Conservation (phyloP, 2,888 invertebrate species). For the Drosophila rubida region DNA sequence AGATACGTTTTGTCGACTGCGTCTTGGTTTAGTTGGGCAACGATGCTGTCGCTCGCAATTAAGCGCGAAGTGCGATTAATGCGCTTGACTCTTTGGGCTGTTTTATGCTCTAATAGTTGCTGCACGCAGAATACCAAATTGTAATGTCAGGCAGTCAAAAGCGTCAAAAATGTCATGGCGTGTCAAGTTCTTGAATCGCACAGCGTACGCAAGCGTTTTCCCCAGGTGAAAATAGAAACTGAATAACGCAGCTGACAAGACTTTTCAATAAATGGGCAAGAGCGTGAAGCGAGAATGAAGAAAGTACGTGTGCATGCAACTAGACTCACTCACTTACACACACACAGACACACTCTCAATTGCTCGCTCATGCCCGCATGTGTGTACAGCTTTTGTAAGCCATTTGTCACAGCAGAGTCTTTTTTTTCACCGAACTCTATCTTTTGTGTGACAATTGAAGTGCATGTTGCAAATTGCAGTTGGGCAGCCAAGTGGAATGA, state of each 20-base stretch:
- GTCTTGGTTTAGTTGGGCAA: slow-evolving; percentile 24
- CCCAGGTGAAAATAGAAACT: slow-evolving; percentile 37
- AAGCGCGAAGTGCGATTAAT: slow-evolving; percentile 40
- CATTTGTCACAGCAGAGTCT: slow-evolving; percentile 49
- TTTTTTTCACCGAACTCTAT: slow-evolving; percentile 7
- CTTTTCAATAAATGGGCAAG: slow-evolving; percentile 64
- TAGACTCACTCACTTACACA: background rate
- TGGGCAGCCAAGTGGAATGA: slow-evolving; percentile 53
- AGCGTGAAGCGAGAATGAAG: slow-evolving; percentile 73
- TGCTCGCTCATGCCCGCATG: slow-evolving; percentile 8
- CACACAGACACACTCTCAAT: background rate
- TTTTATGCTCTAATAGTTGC: slow-evolving; percentile 70
- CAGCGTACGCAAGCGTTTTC: slow-evolving; percentile 17
- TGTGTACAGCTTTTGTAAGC: background rate
- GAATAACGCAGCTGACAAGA: slow-evolving; percentile 22
- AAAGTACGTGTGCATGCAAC: slow-evolving; percentile 44
- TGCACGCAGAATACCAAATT: slow-evolving; percentile 36
- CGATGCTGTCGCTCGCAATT: slow-evolving; percentile 47
- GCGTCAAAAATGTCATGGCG: slow-evolving; percentile 36
- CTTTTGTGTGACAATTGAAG: slow-evolving; percentile 38
- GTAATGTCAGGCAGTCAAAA: slow-evolving; percentile 56
- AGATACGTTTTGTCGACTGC: background rate
- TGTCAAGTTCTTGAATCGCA: slow-evolving; percentile 25
- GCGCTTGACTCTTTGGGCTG: slow-evolving; percentile 18
- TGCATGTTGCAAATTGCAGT: slow-evolving; percentile 35